phyloP scores from a whole-genome alignment of 1,140 invertebrate genomes.

The Akabosia matsudoensis region DNA sequence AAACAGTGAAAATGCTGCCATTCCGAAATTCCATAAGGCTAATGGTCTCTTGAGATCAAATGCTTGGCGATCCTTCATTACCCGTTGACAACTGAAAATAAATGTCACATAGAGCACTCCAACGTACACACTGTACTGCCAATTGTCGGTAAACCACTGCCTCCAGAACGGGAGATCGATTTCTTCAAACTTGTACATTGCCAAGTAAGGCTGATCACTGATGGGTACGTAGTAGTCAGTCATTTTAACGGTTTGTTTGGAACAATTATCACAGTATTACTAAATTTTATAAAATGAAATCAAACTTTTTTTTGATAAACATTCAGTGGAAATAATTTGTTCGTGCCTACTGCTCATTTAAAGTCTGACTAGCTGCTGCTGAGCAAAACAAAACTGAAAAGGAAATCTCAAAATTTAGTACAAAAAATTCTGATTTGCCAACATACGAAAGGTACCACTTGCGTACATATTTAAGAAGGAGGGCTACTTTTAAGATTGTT shows the following conservation, averaged over 20 bases:
- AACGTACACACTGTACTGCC: constrained; percentile 32
- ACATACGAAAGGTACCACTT: too few relatives aligned
- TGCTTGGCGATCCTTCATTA: constrained; percentile 28
- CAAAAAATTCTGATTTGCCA: too few relatives aligned
- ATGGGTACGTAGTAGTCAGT: constrained; percentile 49
- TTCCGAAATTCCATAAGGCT: constrained; percentile 31
- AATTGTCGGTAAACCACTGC: constrained; percentile 35
- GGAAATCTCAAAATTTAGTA: too few relatives aligned
- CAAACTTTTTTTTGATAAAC: not conserved
- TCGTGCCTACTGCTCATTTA: too few relatives aligned
- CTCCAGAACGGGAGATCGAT: constrained; percentile 33
- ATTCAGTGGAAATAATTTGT: too few relatives aligned
- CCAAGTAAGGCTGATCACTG: constrained; percentile 27
- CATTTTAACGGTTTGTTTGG: constrained; percentile 45
- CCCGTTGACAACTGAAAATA: constrained; percentile 27
- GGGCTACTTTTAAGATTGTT: too few relatives aligned
- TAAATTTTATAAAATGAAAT: not conserved
- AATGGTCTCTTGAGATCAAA: constrained; percentile 30
- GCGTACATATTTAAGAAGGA: too few relatives aligned
- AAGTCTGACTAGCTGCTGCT: too few relatives aligned
- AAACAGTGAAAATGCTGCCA: constrained; percentile 31
- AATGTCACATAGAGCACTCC: constrained; percentile 12
- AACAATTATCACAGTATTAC: not conserved
- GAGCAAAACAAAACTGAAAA: too few relatives aligned
- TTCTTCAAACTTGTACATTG: constrained; percentile 26